A percentile compares a stretch with the other conserved stretches of the same genome.
Conservation (phyloP, 1,140 invertebrate genomes). For the Brachionus paranguensis region DNA sequence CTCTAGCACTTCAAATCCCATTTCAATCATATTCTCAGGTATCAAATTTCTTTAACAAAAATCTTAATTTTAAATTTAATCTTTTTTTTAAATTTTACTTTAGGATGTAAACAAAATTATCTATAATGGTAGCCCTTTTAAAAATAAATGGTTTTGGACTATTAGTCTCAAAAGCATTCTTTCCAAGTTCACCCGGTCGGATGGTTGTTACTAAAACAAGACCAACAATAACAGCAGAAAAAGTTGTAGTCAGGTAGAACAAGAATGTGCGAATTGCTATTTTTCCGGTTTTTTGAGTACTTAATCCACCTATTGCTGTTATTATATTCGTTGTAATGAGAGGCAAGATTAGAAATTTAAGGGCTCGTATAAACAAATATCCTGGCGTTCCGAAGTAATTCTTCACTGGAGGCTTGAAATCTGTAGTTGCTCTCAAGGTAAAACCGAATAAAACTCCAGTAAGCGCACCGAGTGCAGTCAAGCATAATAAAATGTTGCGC, state of each 20-base stretch:
- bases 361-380: slow-evolving; percentile 58
- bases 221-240: slow-evolving; percentile 57
- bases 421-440: slow-evolving; percentile 41
- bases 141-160: neutral
- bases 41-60: slow-evolving; percentile 41
- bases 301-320: slow-evolving; percentile 49
- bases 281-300: slow-evolving; percentile 49
- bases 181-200: slow-evolving; percentile 50
- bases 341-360: slow-evolving; percentile 59
- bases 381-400: slow-evolving; percentile 53
- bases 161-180: neutral
- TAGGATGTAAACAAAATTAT: slow-evolving; percentile 43
- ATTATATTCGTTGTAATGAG: slow-evolving; percentile 57
- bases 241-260: slow-evolving; percentile 58
- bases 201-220: slow-evolving; percentile 57
- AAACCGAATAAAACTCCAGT: slow-evolving; percentile 50
- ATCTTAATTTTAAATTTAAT: neutral
- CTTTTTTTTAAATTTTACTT: neutral
- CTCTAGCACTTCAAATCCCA: slow-evolving; percentile 39
- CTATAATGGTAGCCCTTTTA: slow-evolving; percentile 42
- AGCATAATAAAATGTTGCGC: slow-evolving; percentile 43
- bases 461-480: slow-evolving; percentile 51
- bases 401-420: neutral
- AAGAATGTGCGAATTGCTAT: slow-evolving; percentile 56
- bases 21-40: slow-evolving; percentile 44